phyloP scores from a whole-genome alignment of 2,113 vertebrate species.

The Toxostoma redivivum region DNA sequence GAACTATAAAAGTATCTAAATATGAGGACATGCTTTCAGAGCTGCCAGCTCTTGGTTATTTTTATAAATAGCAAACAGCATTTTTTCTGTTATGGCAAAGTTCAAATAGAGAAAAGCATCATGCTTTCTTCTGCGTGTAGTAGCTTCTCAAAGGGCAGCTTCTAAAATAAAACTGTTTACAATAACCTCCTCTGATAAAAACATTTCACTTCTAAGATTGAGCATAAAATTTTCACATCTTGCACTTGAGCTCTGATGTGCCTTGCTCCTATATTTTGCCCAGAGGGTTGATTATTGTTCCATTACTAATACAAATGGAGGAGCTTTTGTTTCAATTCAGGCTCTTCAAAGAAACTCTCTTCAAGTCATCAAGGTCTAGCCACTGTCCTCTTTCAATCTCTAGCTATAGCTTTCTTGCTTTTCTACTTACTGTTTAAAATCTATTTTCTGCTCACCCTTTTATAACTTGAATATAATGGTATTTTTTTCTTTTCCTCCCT shows the following conservation, averaged over 20 bases:
- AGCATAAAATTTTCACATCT: neutral
- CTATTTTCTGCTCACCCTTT: neutral
- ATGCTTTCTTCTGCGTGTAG: neutral
- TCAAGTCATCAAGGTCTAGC: neutral
- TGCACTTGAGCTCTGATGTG: neutral
- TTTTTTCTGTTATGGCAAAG: neutral
- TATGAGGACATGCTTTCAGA: neutral
- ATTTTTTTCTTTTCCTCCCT: neutral
- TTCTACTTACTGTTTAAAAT: neutral
- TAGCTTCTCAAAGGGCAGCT: slow-evolving; percentile 9
- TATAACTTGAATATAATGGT: neutral
- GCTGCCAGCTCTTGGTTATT: neutral
- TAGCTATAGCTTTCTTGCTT: neutral
- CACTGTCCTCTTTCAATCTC: neutral
- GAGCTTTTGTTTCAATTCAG: slow-evolving; percentile 7
- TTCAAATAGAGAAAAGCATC: neutral
- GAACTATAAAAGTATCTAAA: neutral
- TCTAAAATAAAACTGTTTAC: slow-evolving; percentile 37
- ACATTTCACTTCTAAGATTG: neutral
- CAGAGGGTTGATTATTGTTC: neutral
- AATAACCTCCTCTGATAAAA: neutral
- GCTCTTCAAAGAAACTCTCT: neutral
- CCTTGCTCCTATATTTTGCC: neutral
- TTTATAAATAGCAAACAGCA: neutral
- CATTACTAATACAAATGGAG: slow-evolving; percentile 1